Evolutionary conservation across 2,888 invertebrate genomes (phyloP).

Genomic region (Liodrosophila aerea): DNA sequence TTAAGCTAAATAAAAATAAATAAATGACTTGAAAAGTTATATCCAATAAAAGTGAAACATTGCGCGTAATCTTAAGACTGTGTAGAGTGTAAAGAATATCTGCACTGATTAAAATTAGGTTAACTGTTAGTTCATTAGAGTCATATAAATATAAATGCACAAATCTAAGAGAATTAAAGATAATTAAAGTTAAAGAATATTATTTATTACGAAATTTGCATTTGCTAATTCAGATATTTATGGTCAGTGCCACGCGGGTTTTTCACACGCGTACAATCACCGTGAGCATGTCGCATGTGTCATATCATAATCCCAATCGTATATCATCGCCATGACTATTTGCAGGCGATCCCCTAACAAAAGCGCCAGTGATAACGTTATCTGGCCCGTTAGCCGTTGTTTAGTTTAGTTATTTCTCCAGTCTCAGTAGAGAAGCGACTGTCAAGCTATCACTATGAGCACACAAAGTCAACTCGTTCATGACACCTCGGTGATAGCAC

Average conservation of each 20-base stretch:
- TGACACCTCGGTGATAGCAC: background rate
- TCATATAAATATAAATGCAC: too few relatives aligned
- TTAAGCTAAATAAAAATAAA: too few relatives aligned
- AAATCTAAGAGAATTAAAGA: too few relatives aligned
- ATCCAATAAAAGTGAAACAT: too few relatives aligned
- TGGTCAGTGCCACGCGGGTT: conserved; percentile 25
- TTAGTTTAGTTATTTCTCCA: background rate
- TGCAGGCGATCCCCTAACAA: conserved; percentile 22
- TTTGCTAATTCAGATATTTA: background rate
- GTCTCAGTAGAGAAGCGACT: conserved; percentile 42
- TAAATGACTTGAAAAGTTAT: too few relatives aligned
- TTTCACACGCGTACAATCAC: conserved; percentile 22
- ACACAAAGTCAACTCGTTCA: conserved; percentile 1
- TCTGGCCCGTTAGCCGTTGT: conserved; percentile 19
- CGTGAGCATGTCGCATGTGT: conserved; percentile 25
- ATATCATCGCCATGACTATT: conserved; percentile 29
- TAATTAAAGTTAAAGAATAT: too few relatives aligned
- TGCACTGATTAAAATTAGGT: too few relatives aligned
- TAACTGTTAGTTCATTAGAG: too few relatives aligned
- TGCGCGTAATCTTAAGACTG: too few relatives aligned
- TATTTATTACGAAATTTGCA: too few relatives aligned
- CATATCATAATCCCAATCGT: conserved; percentile 28
- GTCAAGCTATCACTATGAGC: conserved; percentile 39
- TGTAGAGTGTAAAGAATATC: too few relatives aligned
- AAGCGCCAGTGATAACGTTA: conserved; percentile 51